Evolutionary conservation across 1,140 invertebrate species (phyloP), one percentile per base, ranked within the genome.

Genomic region (Aphaenogaster rudis): DNA sequence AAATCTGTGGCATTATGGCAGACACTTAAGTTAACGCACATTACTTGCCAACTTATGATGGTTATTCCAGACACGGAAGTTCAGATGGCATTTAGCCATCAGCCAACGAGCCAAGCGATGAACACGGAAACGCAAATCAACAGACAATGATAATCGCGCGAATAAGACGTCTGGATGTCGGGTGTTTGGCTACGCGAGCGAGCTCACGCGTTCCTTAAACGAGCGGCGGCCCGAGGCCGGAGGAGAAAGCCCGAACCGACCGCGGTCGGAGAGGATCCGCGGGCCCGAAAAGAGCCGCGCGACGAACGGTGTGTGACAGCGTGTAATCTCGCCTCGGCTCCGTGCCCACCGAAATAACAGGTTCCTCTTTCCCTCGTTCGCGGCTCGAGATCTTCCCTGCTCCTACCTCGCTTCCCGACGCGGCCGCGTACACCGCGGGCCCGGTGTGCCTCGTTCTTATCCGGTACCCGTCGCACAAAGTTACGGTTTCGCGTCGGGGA

Each of bases 301-400:
- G 88, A 79, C 86, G 86, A 91, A 90, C 86, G 86, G 89, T 90
- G 89, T 93, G 92, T 94, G 94, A 94, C 94, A 95, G 93, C 94
- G 93, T 95, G 93, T 94, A 95, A 95, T 95, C 94, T 95, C 91
- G 89, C 86, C 89, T 85, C 88, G 61, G 82, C 80, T 88, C 84
- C 90, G 59, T 89, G 88, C 77, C 80, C 79, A 89, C 79, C 91
- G 91, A 94, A 95, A 95, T 94, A 95, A 95, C 94, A 94, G 93
- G 93, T 94, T 94, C 88, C 93, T 91, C 88, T 91, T 92, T 90
- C 88, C 86, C 88, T 82, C 91, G 87, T 92, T 88, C 86, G 69
- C 80, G 66, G 48, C 87, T 86, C 87, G 86, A 87, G 42, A 33
- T 90, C 86, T 59, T 71, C 86, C 48, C 66, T 67, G 77, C 52